Base-by-base conservation (phyloP, 2,113 vertebrate species). In the Copsychus sechellarum region DNA sequence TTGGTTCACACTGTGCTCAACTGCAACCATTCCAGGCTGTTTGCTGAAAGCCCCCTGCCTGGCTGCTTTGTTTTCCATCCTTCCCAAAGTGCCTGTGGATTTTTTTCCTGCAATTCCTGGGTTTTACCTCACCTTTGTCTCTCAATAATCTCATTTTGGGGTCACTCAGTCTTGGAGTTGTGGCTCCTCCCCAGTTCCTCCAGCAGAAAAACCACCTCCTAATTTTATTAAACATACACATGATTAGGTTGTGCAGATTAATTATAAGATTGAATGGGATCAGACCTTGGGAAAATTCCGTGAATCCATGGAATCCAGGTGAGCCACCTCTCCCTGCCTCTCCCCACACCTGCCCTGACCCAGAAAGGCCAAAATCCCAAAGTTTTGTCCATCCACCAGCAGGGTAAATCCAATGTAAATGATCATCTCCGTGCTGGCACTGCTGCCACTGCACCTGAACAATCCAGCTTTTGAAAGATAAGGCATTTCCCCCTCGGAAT, bases 381-480 rank as follows among this genome's bases (percentile, higher is more conserved):
- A 40, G 33, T 11, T 72, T 33, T 56, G 26, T 24, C 23, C 34
- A 5, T 31, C 50, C 60, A 43, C 31, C 56, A 36, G 2, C 29
- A 2, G 56, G 53, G 21, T 11, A 36, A 74, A 58, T 14, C 40
- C 2, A 0, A 67, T 8, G 48, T 23, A 24, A 92, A 53, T 28
- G 56, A 56, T 31, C 62, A 47, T 31, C 48, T 56, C 77, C 6
- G 3, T 12, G 61, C 65, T 84, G 36, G 19, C 28, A 1, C 33
- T 25, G 70, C 81, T 67, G 47, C 60, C 65, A 33, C 72, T n/a
- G 77, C 86, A 93, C 86, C 86, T 86, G 92, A 91, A 86, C 80
- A 92, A 92, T 91, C 48, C 33, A 1, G 70, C 84, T 67, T 95
- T 87, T 89, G 76, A 93, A 53, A 91, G 73, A 76, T 9, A 72